These are phyloP conservation scores for Rhagoletis pomonella DNA, from an alignment of 1,140 invertebrate species.

Conservation along the genomic window DNA sequence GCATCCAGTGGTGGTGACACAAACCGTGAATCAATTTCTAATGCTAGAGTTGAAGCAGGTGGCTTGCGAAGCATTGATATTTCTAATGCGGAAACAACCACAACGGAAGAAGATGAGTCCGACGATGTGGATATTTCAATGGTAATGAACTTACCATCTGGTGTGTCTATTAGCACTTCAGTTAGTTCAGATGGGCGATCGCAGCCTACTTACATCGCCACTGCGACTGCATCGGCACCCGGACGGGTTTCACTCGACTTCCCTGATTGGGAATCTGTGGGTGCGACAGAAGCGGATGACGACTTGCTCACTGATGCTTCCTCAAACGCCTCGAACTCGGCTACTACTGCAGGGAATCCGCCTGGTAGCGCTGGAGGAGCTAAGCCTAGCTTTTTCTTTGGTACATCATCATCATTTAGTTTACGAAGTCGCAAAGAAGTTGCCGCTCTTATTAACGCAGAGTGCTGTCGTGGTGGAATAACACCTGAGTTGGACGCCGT, in stretches of 20 bases:
- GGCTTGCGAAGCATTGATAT: neutral
- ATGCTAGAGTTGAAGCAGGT: neutral
- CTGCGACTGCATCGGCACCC: neutral
- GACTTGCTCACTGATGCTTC: neutral
- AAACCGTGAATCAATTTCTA: slow-evolving; percentile 64
- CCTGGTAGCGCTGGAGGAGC: slow-evolving; percentile 57
- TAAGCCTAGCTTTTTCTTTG: slow-evolving; percentile 69
- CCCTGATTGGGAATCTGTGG: slow-evolving; percentile 42
- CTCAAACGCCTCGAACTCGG: slow-evolving; percentile 24
- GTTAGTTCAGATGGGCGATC: neutral
- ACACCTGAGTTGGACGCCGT: slow-evolving; percentile 85
- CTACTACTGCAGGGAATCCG: slow-evolving; percentile 34
- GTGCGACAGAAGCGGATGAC: slow-evolving; percentile 18
- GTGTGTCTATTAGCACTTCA: neutral
- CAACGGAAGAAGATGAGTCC: slow-evolving; percentile 56
- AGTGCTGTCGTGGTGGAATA: slow-evolving; percentile 79
- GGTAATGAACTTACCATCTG: slow-evolving; percentile 60
- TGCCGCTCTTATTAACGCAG: slow-evolving; percentile 85
- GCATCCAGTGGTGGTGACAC: slow-evolving; percentile 67
- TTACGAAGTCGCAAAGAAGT: slow-evolving; percentile 76
- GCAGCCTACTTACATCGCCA: neutral
- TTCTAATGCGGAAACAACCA: neutral
- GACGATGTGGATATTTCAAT: slow-evolving; percentile 62
- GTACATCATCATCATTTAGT: slow-evolving; percentile 67
- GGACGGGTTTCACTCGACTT: slow-evolving; percentile 19